Base-by-base conservation (phyloP, 2,113 vertebrate genomes). In the Pterocles burchelli region DNA sequence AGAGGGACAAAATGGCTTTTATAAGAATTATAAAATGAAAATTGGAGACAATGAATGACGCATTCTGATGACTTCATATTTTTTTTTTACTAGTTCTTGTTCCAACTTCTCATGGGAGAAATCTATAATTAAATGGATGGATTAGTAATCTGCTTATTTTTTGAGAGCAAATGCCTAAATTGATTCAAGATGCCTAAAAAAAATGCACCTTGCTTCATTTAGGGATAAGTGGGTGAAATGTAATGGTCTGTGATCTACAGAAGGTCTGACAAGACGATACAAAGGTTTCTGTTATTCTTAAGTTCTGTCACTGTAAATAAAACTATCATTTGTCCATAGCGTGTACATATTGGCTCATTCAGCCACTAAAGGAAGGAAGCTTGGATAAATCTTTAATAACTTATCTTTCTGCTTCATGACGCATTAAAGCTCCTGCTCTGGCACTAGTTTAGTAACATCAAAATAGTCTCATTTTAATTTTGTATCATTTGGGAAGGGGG, bases 311-410 rank as follows among this genome's bases (percentile, higher is more conserved):
- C 12, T 66, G 48, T 63, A 93, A 89, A 74, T 72, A 45, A 92
- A 92, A 93, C 26, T 88, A 8, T 31, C 22, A 14, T 89, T 90
- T 38, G 66, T 38, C 83, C 54, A 33, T 6, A 75, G 21, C 33
- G n/a, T 18, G 34, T 22, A 74, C 66, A 61, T 34, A 85, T 19
- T 75, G 68, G 61, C 51, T 75, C 41, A 65, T 75, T 89, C 70
- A 74, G 73, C 36, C 70, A 62, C 88, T 86, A 38, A 94, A 90
- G 17, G 78, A 90, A 85, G 76, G 49, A 75, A 94, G 57, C 49
- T 85, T 85, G 66, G 36, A 96, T 90, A 81, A 89, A 95, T 93
- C 80, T 94, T 96, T 89, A 89, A 93, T 93, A 90, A 84, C 58
- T 74, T 75, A 51, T 66, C 36, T 67, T 94, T 86, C 48, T 45